Conservation (phyloP, 2,888 invertebrate species). For the Frankliniella fusca region DNA sequence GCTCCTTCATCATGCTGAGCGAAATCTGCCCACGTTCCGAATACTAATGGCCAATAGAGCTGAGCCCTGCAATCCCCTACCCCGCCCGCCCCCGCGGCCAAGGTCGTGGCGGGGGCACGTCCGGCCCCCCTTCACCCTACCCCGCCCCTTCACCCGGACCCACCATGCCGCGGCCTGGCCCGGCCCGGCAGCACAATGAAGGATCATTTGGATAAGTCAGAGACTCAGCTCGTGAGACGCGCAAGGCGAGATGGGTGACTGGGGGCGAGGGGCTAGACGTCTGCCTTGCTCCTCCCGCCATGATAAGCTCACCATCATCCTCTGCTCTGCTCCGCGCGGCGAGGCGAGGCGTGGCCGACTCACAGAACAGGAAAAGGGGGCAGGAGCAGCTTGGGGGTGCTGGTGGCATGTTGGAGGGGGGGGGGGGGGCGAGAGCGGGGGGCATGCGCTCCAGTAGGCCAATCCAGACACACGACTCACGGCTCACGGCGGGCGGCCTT, state of each 20-base stretch:
- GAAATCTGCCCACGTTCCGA: neutral
- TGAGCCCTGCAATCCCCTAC: neutral
- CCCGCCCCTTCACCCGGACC: too few species aligned
- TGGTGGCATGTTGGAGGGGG: neutral
- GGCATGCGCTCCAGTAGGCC: too few species aligned
- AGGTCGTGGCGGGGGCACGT: neutral
- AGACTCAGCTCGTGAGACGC: too few species aligned
- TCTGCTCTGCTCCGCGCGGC: neutral
- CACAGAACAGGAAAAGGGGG: neutral
- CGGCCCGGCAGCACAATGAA: conserved; percentile 8
- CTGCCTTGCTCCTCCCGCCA: too few species aligned
- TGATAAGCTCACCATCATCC: too few species aligned
- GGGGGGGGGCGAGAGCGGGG: too few species aligned
- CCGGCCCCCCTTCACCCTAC: neutral
- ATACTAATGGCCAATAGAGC: neutral
- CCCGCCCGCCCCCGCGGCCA: neutral
- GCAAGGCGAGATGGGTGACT: too few species aligned
- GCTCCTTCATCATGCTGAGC: neutral
- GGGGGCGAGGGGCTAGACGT: too few species aligned
- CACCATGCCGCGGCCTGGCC: neutral
- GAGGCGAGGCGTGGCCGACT: neutral
- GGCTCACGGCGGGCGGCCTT: too few species aligned
- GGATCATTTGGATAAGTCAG: conserved; percentile 13
- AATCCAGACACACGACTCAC: too few species aligned
- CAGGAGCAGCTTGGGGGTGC: neutral